A percentile compares a stretch with the other conserved stretches of the same genome.
These are phyloP conservation scores for Porites lutea DNA, from an alignment of 64 coral and sea anemone species.

Conservation along the genomic window DNA sequence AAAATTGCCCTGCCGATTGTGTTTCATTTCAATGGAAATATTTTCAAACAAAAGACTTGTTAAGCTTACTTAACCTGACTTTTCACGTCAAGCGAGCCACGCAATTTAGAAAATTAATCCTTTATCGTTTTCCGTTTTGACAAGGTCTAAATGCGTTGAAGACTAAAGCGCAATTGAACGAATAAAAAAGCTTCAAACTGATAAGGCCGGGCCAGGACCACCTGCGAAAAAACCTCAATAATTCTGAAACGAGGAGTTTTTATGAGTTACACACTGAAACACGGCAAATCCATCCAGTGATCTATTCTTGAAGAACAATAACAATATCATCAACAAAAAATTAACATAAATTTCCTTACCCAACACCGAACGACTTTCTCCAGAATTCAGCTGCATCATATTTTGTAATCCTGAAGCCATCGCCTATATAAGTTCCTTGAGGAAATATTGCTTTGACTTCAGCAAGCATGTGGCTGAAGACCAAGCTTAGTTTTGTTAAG, in stretches of 20 bases:
- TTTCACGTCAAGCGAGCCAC: neutral
- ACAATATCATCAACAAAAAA: constrained; percentile 16
- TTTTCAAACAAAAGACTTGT: neutral
- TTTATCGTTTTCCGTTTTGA: neutral
- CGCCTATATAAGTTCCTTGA: constrained; percentile 91
- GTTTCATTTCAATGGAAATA: neutral
- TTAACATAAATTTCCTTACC: constrained; percentile 55
- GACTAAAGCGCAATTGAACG: too few relatives aligned
- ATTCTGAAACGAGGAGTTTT: too few relatives aligned
- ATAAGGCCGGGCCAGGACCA: neutral
- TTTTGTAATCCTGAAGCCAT: constrained; percentile 97
- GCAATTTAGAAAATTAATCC: constrained; percentile 3
- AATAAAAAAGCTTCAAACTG: neutral
- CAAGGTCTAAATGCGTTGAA: neutral
- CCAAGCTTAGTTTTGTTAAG: constrained; percentile 96
- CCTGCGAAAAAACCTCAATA: neutral
- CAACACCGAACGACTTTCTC: constrained; percentile 96
- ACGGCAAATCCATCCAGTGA: neutral
- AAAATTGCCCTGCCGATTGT: neutral
- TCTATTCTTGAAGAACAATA: neutral
- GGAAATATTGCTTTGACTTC: constrained; percentile 99
- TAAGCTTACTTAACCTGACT: neutral
- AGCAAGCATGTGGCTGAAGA: constrained; percentile 98
- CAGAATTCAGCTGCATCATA: constrained; percentile 98
- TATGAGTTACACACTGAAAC: too few relatives aligned